Percentiles rank a stretch among this genome's conserved stretches.
phyloP scores from a whole-genome alignment of 2,888 invertebrate genomes.

The Tillus elongatus region DNA sequence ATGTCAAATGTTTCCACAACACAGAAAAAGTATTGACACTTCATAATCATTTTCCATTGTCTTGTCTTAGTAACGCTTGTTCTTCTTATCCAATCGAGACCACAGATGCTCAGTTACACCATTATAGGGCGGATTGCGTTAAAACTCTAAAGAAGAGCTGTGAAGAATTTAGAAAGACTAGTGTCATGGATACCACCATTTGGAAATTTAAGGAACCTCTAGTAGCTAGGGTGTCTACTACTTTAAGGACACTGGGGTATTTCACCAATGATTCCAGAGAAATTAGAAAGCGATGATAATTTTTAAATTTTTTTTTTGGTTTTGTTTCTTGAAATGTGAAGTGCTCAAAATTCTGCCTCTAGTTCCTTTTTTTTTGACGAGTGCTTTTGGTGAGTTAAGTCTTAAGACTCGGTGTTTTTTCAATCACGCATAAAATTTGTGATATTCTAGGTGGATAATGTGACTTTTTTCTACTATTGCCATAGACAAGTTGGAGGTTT shows the following conservation, averaged over 20 bases:
- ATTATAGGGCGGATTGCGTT: slow-evolving; percentile 89
- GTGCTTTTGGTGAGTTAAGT: too few species aligned
- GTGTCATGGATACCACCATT: slow-evolving; percentile 74
- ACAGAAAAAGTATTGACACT: slow-evolving; percentile 79
- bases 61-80: slow-evolving; percentile 73
- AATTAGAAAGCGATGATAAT: slow-evolving; percentile 13
- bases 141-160: slow-evolving; percentile 77
- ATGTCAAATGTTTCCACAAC: slow-evolving; percentile 90
- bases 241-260: slow-evolving; percentile 65
- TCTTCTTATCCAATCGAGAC: slow-evolving; percentile 78
- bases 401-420: too few species aligned
- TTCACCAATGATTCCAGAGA: slow-evolving; percentile 34
- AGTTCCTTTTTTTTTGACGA: too few species aligned
- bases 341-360: too few species aligned
- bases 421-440: too few species aligned
- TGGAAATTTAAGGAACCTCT: slow-evolving; percentile 80
- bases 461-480: too few species aligned
- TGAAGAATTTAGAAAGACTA: slow-evolving; percentile 70
- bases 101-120: slow-evolving; percentile 78
- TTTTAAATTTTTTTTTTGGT: slow-evolving; percentile 7
- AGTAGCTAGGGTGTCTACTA: slow-evolving; percentile 58
- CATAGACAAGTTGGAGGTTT: too few species aligned
- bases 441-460: too few species aligned
- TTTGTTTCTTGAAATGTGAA: too few species aligned
- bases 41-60: slow-evolving; percentile 88